Base-by-base conservation (phyloP, 2,888 invertebrate species). In the Chelonus formosanus region DNA sequence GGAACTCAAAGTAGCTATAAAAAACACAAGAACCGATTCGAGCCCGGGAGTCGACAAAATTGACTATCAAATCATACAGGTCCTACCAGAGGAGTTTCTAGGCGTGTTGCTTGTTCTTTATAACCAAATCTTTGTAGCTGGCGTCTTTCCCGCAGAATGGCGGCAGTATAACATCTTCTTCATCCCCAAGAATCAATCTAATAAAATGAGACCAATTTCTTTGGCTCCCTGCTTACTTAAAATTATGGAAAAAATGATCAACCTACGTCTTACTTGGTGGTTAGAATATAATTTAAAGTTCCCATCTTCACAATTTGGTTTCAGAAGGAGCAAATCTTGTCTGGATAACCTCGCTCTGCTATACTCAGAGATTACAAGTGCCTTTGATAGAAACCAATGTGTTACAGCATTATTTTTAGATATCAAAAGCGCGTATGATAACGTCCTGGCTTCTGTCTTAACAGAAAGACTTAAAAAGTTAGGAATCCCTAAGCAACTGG, bases 341-440 rank as follows among this genome's bases (percentile, higher is more conserved):
- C 32, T 20, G 3, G 65, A 65, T 36, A 65, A 65, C 20, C 6
- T 65, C 32, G 35, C 65, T 5, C 7, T 59, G 1, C 4, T 65
- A 3, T 3, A n/a, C 31, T 35, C 65, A 3, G 36, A 65, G 4
- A 44, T 60, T 5, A 43, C 20, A 35, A 53, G 44, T 10, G 53
- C 60, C 4, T 60, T 65, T 36, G 53, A 60, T 3, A 31, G 8
- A 20, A 47, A 40, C 3, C 52, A 65, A 20, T 8, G 44, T 8
- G 31, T 53, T 20, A 34, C 47, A 2, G 48, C 60, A 4, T 1
- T 65, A 7, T 65, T 65, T 32, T 34, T 65, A 7, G 65, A 65
- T 8, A 65, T 65, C 5, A 53, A 54, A 40, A 44, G 59, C 3
- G 60, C 60, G n/a, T 65, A 65, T 10, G 60, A 60, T 20, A 65